A percentile compares a stretch with the other conserved stretches of the same genome.
Conservation (phyloP, 2,113 vertebrate genomes). For the Hiodon alosoides region DNA sequence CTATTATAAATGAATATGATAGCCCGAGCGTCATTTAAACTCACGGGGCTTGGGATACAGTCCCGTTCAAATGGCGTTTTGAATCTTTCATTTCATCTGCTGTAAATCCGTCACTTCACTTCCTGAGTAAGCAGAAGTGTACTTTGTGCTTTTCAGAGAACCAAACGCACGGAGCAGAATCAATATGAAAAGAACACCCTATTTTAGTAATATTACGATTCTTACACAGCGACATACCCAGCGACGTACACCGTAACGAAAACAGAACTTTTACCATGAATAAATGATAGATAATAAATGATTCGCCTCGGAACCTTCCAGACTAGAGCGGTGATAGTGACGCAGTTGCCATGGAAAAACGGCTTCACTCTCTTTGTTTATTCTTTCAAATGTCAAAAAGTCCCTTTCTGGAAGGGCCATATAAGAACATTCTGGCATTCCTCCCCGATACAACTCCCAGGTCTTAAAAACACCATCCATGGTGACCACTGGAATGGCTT, state of each 20-base stretch:
- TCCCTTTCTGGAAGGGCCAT: background rate
- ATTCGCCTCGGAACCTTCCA: background rate
- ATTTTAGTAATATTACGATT: background rate
- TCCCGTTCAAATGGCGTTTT: background rate
- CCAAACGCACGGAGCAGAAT: background rate
- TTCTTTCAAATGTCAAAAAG: conserved; percentile 10
- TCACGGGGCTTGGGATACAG: background rate
- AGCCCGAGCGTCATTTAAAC: background rate
- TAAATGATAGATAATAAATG: background rate
- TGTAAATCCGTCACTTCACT: background rate
- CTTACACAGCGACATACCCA: too few relatives aligned
- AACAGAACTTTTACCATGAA: background rate
- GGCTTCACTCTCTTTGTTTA: background rate
- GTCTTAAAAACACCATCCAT: background rate
- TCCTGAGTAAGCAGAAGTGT: background rate
- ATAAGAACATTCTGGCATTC: conserved; percentile 1
- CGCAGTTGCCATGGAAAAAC: background rate
- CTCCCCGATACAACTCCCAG: conserved; percentile 7
- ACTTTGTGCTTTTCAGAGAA: background rate
- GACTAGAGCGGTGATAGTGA: background rate
- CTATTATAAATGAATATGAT: background rate
- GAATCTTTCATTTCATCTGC: background rate
- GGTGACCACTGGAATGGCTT: background rate
- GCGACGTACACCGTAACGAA: background rate
- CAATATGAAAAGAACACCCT: background rate